Conservation (phyloP, 1,140 invertebrate genomes). For the Drosophila bocqueti region DNA sequence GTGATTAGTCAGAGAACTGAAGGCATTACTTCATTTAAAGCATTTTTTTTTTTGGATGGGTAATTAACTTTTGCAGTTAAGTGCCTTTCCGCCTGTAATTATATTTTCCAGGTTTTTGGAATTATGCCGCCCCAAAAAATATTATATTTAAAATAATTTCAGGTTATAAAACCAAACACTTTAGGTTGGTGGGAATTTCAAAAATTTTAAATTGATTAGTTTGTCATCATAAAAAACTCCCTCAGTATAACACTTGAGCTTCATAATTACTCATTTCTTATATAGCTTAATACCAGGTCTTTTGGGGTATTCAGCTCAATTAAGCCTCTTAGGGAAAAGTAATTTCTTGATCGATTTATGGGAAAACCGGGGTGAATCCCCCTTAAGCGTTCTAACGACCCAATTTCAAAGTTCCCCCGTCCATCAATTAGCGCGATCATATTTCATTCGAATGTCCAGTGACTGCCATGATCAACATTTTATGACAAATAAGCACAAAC, state of each 20-base stretch:
- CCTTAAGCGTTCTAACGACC: background rate
- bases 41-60: background rate
- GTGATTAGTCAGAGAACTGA: conserved; percentile 14
- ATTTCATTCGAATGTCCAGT: conserved; percentile 51
- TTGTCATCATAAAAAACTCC: background rate
- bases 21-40: conserved; percentile 9
- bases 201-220: background rate
- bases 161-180: conserved; percentile 6
- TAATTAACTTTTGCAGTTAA: conserved; percentile 1
- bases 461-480: conserved; percentile 46
- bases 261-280: background rate
- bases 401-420: conserved; percentile 26
- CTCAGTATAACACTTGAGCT: background rate
- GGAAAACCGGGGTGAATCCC: conserved; percentile 1
- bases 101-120: conserved; percentile 6
- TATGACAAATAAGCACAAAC: conserved; percentile 46
- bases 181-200: background rate
- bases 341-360: conserved; percentile 3
- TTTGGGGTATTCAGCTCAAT: background rate
- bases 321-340: background rate
- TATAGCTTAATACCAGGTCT: background rate
- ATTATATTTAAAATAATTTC: background rate
- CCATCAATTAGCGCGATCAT: conserved; percentile 47
- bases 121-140: background rate
- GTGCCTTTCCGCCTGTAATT: background rate